Evolutionary conservation across 2,797 vertebrate genomes (phyloP), one percentile per base, ranked within the genome.

Genomic region (Hemibagrus guttatus): DNA sequence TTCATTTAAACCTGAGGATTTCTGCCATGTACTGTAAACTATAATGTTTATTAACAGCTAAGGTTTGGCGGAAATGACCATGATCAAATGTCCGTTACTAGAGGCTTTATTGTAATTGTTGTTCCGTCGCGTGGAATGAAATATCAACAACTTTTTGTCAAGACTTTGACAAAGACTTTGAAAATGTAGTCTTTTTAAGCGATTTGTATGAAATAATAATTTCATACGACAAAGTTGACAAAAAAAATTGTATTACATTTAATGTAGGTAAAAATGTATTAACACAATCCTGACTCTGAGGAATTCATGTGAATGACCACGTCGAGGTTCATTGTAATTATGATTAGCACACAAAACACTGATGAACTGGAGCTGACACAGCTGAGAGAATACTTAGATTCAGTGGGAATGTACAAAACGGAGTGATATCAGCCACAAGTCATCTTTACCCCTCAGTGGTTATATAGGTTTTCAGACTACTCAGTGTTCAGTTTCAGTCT

Each of bases 401-500:
- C 69, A 59, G 35, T n/a, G 72, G 76, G 66, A 84, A 87, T 87
- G 84, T 66, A 26, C 46, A 78, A 68, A 87, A 75, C 46, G 56
- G 61, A 85, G 75, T 84, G 87, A 85, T 89, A 90, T 87, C 84
- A 87, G 84, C 28, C 59, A 82, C 39, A 76, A 87, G 69, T 86
- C 68, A 84, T 87, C 86, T 89, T 84, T 56, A 82, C 64, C 42
- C 76, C 71, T 89, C 84, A 83, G 78, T 86, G 86, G 69, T 79
- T 87, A 86, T 86, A 84, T 83, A 87, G 86, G 81, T 80, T 80
- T 61, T 17, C 78, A 81, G 78, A 42, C 58, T 80, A 39, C 75
- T 71, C 71, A 79, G 88, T 87, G 89, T 89, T 87, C 58, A 79
- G 84, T 87, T 89, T 89, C 88, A 83, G 86, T 68, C 80, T 84